A percentile compares a stretch with the other conserved stretches of the same genome.
These are phyloP conservation scores for Drosophila lacteicornis DNA, from an alignment of 1,140 invertebrate species.

Conservation along the genomic window DNA sequence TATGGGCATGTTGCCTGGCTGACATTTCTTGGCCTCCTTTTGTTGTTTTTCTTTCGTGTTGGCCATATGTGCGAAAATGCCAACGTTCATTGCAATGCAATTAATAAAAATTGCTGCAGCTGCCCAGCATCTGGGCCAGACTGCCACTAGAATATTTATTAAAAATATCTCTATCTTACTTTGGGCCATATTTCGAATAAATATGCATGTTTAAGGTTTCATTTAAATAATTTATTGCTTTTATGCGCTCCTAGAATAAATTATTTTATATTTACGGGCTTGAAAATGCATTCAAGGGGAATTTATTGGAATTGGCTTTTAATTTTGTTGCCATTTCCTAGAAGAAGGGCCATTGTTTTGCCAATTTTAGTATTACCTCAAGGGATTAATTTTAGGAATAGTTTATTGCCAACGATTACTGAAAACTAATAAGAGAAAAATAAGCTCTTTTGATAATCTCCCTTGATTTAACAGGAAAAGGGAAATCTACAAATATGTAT, in stretches of 20 bases:
- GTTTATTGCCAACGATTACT: neutral
- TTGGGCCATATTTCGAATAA: neutral
- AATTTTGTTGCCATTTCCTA: neutral
- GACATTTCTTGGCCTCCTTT: constrained; percentile 45
- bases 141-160: neutral
- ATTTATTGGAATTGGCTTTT: neutral
- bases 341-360: neutral
- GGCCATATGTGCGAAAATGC: constrained; percentile 44
- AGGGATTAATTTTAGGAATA: neutral
- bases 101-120: constrained; percentile 28
- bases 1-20: constrained; percentile 17
- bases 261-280: neutral
- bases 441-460: too few species aligned
- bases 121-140: constrained; percentile 1
- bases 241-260: neutral
- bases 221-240: neutral
- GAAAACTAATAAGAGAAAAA: too few species aligned
- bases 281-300: neutral
- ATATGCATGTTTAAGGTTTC: neutral
- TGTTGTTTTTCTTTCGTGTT: constrained; percentile 21
- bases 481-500: too few species aligned
- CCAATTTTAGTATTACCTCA: neutral
- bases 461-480: neutral
- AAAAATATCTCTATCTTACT: neutral
- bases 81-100: constrained; percentile 50